A percentile compares a stretch with the other conserved stretches of the same genome.
These are phyloP conservation scores for Glaucomys volans DNA, from an alignment of 2,113 vertebrate genomes.

Conservation along the genomic window DNA sequence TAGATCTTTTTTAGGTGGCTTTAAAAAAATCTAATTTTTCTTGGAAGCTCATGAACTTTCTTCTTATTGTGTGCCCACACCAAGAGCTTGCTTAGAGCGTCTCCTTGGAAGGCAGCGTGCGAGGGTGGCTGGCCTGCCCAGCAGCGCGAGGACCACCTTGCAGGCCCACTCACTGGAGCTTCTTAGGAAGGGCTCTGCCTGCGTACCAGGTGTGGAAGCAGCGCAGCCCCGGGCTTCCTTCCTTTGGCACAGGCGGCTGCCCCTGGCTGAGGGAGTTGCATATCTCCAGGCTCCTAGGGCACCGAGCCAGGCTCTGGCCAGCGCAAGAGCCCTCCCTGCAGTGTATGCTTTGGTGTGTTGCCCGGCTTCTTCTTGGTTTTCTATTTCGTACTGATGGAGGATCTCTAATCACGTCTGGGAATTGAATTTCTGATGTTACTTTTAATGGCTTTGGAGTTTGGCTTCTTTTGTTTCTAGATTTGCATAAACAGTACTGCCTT, in stretches of 20 bases:
- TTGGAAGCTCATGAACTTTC: neutral
- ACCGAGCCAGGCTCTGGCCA: neutral
- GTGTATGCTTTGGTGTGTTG: slow-evolving; percentile 54
- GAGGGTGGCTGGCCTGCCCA: fast-evolving
- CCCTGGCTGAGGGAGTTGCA: neutral
- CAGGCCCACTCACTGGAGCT: neutral
- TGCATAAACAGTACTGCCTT: slow-evolving; percentile 77
- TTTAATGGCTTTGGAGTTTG: slow-evolving; percentile 66
- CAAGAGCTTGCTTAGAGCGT: too few relatives aligned
- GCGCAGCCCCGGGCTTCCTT: neutral
- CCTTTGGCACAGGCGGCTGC: neutral
- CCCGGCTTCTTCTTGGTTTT: slow-evolving; percentile 59
- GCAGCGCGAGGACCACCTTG: neutral
- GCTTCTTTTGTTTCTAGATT: slow-evolving; percentile 75
- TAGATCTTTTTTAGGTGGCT: neutral
- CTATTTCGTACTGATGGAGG: slow-evolving; percentile 51
- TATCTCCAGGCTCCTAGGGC: neutral
- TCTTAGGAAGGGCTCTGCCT: neutral
- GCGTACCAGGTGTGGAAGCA: neutral
- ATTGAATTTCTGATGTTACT: slow-evolving; percentile 72
- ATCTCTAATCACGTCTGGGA: slow-evolving; percentile 39
- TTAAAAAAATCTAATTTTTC: neutral
- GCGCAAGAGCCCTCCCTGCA: neutral
- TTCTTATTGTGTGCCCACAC: neutral
- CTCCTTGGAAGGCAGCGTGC: neutral